Base-by-base conservation (phyloP, 2,888 invertebrate genomes). In the Agelastica alni region DNA sequence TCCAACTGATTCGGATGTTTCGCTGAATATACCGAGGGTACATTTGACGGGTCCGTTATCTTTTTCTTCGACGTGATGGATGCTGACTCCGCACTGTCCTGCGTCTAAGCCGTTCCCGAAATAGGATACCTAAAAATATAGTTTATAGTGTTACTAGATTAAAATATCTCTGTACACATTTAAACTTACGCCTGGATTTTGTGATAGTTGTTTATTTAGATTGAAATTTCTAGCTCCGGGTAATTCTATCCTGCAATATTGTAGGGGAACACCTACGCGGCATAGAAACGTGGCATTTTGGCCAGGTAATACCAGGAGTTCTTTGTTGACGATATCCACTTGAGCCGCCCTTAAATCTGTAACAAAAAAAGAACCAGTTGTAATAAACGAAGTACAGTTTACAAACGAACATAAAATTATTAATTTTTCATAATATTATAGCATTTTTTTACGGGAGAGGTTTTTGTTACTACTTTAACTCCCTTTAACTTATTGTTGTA, bases 31-130 rank as follows among this genome's bases (percentile, higher is more conserved):
- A 0, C 85, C 87, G 47, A 90, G 71, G 26, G 79, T 79, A 70
- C 91, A 91, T 42, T 81, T 82, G 61, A 89, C 82, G 62, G 81
- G 79, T 0, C 91, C 91, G 70, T 91, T 87, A 76, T 87, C 83
- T 36, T 77, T 79, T 42, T 87, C 86, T 56, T 78, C 80, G 10
- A 89, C 83, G 51, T 79, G 79, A 54, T 81, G 78, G 57, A 91
- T 85, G 51, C 76, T 80, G 3, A 87, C 85, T 1, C 91, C 91
- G 66, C 91, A 91, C 62, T 90, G 84, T 0, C 91, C 90, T 1
- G 75, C 72, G 69, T 83, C 78, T 1, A 81, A 61, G 1, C 82
- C 81, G 1, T 70, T 71, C 4, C 83, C 83, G 47, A 69, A 75
- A 64, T 82, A 83, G 1, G 71, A 67, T 2, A 77, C 14, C 43